These are phyloP conservation scores for Trichomycterus rosablanca DNA, from an alignment of 2,113 vertebrate species.

Conservation along the genomic window DNA sequence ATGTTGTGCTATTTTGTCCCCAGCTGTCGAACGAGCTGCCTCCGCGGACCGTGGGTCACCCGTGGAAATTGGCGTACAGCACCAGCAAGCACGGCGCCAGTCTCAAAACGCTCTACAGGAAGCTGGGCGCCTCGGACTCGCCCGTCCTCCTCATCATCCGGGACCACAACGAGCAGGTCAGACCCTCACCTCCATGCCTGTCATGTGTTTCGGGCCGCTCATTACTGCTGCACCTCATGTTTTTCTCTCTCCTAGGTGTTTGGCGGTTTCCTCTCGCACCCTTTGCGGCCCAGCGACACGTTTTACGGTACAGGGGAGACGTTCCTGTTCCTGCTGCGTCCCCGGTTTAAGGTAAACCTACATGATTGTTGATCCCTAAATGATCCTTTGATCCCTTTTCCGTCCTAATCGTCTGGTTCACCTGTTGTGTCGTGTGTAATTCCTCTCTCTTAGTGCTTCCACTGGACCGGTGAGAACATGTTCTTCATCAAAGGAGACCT, in stretches of 20 bases:
- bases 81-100: constrained; percentile 67
- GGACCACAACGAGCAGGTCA: constrained; percentile 66
- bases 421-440: no score
- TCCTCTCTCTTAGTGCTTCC: constrained; percentile 62
- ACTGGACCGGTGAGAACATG: constrained; percentile 75
- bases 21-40: constrained; percentile 70
- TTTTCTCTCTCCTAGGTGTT: constrained; percentile 63
- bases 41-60: constrained; percentile 62
- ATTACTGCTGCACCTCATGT: no score
- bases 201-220: no score
- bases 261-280: constrained; percentile 70
- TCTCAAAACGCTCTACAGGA: constrained; percentile 73
- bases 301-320: constrained; percentile 76
- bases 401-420: no score
- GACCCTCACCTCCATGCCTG: background rate
- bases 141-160: constrained; percentile 69
- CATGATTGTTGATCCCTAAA: no score
- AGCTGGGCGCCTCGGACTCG: constrained; percentile 60
- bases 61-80: constrained; percentile 68
- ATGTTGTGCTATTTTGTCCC: background rate
- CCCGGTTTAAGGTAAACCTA: constrained; percentile 68
- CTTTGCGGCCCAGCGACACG: constrained; percentile 63
- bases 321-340: constrained; percentile 71
- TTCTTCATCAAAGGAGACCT: constrained; percentile 77
- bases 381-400: no score